Percentiles rank a stretch among this genome's conserved stretches.
phyloP scores from a whole-genome alignment of 2,888 invertebrate genomes.

The Ennomos quercinarius region DNA sequence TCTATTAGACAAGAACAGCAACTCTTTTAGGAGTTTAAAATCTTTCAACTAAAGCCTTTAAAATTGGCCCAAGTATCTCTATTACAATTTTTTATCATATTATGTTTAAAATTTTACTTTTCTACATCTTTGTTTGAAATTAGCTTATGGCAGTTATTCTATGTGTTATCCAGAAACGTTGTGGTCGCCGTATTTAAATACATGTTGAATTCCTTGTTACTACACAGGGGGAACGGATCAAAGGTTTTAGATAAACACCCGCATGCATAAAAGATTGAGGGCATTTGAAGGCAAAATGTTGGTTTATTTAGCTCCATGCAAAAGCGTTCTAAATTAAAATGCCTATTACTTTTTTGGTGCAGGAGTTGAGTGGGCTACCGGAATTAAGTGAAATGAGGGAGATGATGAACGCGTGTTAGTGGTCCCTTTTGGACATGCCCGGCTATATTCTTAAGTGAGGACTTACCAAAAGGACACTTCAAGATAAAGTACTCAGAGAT shows the following conservation, averaged over 20 bases:
- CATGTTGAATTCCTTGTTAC: slow-evolving; percentile 2
- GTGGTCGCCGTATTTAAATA: not conserved
- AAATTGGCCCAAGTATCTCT: too few relatives aligned
- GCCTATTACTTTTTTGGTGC: slow-evolving; percentile 8
- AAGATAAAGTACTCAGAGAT: too few relatives aligned
- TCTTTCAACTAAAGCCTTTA: too few relatives aligned
- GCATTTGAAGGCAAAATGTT: slow-evolving; percentile 5
- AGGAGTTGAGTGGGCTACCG: not conserved
- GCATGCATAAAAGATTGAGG: slow-evolving; percentile 18
- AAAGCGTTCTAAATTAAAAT: slow-evolving; percentile 12
- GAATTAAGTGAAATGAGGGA: slow-evolving; percentile 6
- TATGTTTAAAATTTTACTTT: not conserved
- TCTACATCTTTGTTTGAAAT: too few relatives aligned
- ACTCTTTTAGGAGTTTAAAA: too few relatives aligned
- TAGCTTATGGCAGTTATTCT: not conserved
- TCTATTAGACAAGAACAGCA: too few relatives aligned
- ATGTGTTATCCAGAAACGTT: not conserved
- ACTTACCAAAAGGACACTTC: too few relatives aligned
- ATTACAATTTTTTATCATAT: not conserved
- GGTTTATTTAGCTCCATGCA: slow-evolving; percentile 7
- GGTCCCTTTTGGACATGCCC: not conserved
- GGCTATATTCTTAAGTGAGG: not conserved
- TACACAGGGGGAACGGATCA: slow-evolving; percentile 1
- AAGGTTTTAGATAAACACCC: slow-evolving; percentile 17
- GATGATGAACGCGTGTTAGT: slow-evolving; percentile 1